Evolutionary conservation across 64 coral and sea anemone species (phyloP).

Genomic region (Stylophora pistillata): DNA sequence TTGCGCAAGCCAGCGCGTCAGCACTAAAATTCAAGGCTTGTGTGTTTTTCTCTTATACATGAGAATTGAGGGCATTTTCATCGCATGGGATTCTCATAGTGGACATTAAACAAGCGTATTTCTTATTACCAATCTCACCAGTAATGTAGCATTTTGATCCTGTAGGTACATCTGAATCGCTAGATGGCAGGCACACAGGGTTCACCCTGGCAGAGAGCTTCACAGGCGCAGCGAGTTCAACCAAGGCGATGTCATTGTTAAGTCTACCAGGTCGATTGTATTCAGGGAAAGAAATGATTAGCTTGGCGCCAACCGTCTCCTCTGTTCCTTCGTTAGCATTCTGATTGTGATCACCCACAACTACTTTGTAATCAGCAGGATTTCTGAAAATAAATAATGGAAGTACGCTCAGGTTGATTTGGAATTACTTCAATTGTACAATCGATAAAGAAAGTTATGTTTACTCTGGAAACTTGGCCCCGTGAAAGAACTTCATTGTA

Average conservation of each 20-base stretch:
- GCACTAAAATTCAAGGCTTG: no score
- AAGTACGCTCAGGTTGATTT: background rate
- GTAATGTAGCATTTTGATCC: background rate
- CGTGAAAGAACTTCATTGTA: no score
- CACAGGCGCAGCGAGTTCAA: background rate
- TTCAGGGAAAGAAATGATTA: background rate
- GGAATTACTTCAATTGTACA: background rate
- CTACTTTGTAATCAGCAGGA: background rate
- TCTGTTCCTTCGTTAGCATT: background rate
- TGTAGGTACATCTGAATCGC: background rate
- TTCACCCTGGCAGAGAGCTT: background rate
- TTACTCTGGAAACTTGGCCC: no score
- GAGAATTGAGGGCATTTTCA: no score
- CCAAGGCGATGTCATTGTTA: background rate
- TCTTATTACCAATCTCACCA: background rate
- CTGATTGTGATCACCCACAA: background rate
- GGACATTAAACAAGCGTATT: background rate
- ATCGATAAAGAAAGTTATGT: no score
- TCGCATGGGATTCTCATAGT: no score
- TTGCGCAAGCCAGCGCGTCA: no score
- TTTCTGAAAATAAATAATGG: background rate
- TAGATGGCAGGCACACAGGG: slow-evolving; percentile 33
- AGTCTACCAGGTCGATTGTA: background rate
- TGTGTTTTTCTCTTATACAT: no score
- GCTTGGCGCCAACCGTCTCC: background rate